Evolutionary conservation across 2,797 vertebrate genomes (phyloP).

Genomic region (Hoplostethus mediterraneus): DNA sequence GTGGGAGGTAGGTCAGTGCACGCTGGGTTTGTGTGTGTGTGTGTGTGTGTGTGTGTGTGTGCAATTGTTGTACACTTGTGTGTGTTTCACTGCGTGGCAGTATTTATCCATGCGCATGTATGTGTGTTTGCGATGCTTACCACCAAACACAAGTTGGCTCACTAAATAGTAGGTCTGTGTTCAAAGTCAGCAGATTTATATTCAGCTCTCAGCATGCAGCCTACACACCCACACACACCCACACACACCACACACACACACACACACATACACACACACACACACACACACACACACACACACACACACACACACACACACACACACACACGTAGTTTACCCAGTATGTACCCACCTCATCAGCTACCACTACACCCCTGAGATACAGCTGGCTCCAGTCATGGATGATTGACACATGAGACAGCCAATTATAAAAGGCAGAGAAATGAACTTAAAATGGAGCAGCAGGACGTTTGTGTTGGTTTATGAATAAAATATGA

Average conservation of each 20-base stretch:
- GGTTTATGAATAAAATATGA: slow-evolving; percentile 75
- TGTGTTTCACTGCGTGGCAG: neutral
- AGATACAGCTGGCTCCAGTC: slow-evolving; percentile 44
- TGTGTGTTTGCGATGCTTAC: slow-evolving; percentile 14
- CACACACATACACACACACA: neutral
- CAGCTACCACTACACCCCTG: slow-evolving; percentile 24
- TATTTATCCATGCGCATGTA: slow-evolving; percentile 20
- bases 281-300: neutral
- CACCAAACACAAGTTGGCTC: neutral
- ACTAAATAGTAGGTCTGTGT: slow-evolving; percentile 8
- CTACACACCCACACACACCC: slow-evolving; percentile 2
- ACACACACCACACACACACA: neutral
- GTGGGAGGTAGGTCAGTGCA: slow-evolving; percentile 22
- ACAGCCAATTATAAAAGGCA: slow-evolving; percentile 73
- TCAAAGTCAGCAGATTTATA: slow-evolving; percentile 26
- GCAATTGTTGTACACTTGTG: slow-evolving; percentile 16
- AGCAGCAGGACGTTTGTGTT: slow-evolving; percentile 40
- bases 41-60: slow-evolving; percentile 6
- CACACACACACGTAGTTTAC: slow-evolving; percentile 11
- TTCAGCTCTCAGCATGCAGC: slow-evolving; percentile 24
- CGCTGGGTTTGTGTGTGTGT: neutral
- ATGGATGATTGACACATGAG: slow-evolving; percentile 69
- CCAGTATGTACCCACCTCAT: slow-evolving; percentile 25
- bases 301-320: neutral
- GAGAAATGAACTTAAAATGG: slow-evolving; percentile 55